Percentiles rank a stretch among this genome's conserved stretches.
Evolutionary conservation across 2,797 vertebrate genomes (phyloP).

Genomic region (Emydoidea blandingii): DNA sequence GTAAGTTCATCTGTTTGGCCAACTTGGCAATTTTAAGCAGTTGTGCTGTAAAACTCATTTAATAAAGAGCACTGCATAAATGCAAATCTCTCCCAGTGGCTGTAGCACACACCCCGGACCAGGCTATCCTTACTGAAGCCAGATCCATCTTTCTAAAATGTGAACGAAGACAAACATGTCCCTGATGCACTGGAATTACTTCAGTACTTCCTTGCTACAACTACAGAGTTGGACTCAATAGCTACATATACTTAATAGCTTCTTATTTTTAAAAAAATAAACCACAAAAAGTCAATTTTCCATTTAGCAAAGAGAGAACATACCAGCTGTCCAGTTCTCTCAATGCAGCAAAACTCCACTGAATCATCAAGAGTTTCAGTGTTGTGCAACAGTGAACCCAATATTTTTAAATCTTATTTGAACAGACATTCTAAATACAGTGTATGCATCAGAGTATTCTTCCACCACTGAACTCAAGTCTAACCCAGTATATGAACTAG

Average conservation of each 20-base stretch:
- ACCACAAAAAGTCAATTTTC: slow-evolving; percentile 45
- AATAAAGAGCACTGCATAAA: background rate
- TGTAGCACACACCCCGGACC: background rate
- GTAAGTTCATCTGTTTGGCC: background rate
- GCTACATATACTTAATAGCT: fast-evolving
- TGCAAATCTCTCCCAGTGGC: slow-evolving; percentile 14
- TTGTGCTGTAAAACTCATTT: background rate
- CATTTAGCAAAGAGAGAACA: background rate
- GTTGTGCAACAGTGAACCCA: slow-evolving; percentile 42
- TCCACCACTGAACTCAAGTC: background rate
- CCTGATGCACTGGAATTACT: slow-evolving; percentile 4
- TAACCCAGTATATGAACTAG: background rate
- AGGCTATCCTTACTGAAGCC: background rate
- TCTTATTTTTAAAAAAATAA: slow-evolving; percentile 1
- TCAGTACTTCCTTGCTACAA: background rate
- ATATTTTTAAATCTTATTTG: background rate
- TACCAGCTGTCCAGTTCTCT: background rate
- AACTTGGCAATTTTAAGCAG: background rate
- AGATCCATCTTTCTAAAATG: background rate
- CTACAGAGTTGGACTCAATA: background rate
- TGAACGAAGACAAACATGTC: background rate
- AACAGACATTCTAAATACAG: fast-evolving
- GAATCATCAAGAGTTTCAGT: slow-evolving; percentile 15
- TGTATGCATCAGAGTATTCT: background rate
- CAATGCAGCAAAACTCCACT: slow-evolving; percentile 4